phyloP scores from a whole-genome alignment of 2,888 invertebrate genomes.

The Ectemnius cavifrons region DNA sequence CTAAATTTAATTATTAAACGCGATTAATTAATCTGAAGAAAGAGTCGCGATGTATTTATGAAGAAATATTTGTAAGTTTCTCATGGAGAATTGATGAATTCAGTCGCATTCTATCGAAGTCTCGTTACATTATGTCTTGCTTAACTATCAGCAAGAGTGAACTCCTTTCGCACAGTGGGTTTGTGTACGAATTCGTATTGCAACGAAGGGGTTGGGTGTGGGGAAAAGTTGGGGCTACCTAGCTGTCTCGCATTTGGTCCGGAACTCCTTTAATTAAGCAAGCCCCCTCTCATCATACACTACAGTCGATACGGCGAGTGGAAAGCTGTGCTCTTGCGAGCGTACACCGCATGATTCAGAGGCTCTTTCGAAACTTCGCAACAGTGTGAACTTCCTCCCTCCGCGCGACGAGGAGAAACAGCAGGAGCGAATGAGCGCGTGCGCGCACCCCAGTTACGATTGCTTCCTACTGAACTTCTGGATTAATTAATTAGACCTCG shows the following conservation, averaged over 20 bases:
- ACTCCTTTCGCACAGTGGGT: too few relatives aligned
- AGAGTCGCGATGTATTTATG: too few relatives aligned
- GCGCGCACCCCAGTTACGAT: background rate
- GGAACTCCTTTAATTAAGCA: conserved; percentile 47
- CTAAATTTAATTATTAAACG: too few relatives aligned
- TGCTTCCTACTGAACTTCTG: conserved; percentile 28
- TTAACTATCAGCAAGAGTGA: too few relatives aligned
- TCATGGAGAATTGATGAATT: too few relatives aligned
- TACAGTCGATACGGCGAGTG: conserved; percentile 15
- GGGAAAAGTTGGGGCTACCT: background rate
- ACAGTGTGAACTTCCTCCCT: conserved; percentile 26
- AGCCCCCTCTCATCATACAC: conserved; percentile 40
- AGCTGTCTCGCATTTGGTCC: conserved; percentile 29
- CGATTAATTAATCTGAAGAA: too few relatives aligned
- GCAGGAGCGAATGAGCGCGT: background rate
- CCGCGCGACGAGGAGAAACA: background rate
- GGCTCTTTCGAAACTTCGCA: conserved; percentile 26
- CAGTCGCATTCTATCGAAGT: too few relatives aligned
- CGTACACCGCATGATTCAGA: conserved; percentile 8
- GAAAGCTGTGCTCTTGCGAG: too few relatives aligned
- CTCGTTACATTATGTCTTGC: too few relatives aligned
- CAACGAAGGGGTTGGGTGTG: too few relatives aligned
- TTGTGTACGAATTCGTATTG: too few relatives aligned
- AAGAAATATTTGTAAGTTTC: too few relatives aligned
- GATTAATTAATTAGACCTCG: conserved; percentile 33